phyloP scores from a whole-genome alignment of 1,140 invertebrate species.

The Listronotus oregonensis region DNA sequence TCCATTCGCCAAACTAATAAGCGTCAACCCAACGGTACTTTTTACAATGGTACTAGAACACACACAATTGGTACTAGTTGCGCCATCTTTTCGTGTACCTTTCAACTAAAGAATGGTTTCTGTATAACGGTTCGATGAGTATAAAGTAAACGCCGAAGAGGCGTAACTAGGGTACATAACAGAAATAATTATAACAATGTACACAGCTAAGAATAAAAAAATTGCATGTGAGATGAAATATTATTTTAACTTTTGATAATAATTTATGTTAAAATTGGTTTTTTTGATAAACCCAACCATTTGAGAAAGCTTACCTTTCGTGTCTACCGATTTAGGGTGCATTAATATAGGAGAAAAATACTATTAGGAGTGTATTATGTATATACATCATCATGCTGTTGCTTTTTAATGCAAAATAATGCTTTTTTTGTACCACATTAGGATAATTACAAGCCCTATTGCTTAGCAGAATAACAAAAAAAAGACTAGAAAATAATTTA shows the following conservation, averaged over 20 bases:
- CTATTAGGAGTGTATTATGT: slow-evolving; percentile 11
- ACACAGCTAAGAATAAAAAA: too few species aligned
- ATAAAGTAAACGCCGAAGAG: not conserved
- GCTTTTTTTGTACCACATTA: too few species aligned
- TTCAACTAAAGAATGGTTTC: slow-evolving; percentile 6
- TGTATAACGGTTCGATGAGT: not conserved
- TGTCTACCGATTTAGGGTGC: slow-evolving; percentile 2
- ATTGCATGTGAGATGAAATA: too few species aligned
- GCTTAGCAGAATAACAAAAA: too few species aligned
- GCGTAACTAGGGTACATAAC: not conserved
- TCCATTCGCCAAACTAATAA: too few species aligned
- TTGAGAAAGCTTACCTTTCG: slow-evolving; percentile 10
- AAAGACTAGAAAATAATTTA: too few species aligned
- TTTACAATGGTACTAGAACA: not conserved
- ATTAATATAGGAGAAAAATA: slow-evolving; percentile 16
- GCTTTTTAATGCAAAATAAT: not conserved
- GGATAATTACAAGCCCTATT: too few species aligned
- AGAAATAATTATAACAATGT: too few species aligned
- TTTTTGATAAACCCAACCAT: too few species aligned
- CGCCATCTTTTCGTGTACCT: slow-evolving; percentile 9
- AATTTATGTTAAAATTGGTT: too few species aligned
- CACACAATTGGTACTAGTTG: not conserved
- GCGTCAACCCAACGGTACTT: not conserved
- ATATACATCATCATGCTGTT: not conserved
- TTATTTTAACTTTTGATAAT: too few species aligned